Evolutionary conservation across 2,113 vertebrate genomes (phyloP), one percentile per base, ranked within the genome.

Genomic region (Antigone vipio): DNA sequence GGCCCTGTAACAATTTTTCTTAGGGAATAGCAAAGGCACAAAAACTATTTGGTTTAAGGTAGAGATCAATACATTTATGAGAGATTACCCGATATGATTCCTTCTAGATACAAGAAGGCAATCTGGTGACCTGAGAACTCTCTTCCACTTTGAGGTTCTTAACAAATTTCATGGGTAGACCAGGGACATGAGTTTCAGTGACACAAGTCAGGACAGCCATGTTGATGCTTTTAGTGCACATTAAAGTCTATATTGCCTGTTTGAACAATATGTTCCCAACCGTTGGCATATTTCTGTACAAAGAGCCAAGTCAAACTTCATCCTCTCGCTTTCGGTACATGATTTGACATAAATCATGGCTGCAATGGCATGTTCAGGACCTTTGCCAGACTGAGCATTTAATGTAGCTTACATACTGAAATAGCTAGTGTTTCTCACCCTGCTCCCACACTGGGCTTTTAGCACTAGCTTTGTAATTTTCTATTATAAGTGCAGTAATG

Each of bases 231-330:
- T 52, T 45, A 50, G 78, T 55, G 50, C 58, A 34, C 21, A 2
- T 4, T 69, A 1, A 89, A 88, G 50, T 59, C 88, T 72, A 35
- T 82, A 32, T 68, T 64, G 34, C 60, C 66, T 62, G 29, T 89
- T 87, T 78, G 91, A 91, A 94, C 45, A 91, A 94, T 38, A 7
- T 91, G 91, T 95, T 93, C 92, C 60, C 67, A 56, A 35, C 56
- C 4, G 5, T n/a, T 94, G 88, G 38, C 2, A 3, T 92, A 76
- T 85, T 96, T 93, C 79, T 95, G n/a, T 55, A n/a, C 17, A 75
- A 42, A 89, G 15, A 60, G 64, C 94, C 88, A 91, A 95, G 69
- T 87, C 78, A 96, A 91, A 95, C 92, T 92, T 56, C 32, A 11
- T 88, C 83, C 19, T 67, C 60, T 74, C 81, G 80, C 59, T 85